Evolutionary conservation across 2,797 vertebrate genomes (phyloP), one percentile per base, ranked within the genome.

Genomic region (Helostoma temminkii): DNA sequence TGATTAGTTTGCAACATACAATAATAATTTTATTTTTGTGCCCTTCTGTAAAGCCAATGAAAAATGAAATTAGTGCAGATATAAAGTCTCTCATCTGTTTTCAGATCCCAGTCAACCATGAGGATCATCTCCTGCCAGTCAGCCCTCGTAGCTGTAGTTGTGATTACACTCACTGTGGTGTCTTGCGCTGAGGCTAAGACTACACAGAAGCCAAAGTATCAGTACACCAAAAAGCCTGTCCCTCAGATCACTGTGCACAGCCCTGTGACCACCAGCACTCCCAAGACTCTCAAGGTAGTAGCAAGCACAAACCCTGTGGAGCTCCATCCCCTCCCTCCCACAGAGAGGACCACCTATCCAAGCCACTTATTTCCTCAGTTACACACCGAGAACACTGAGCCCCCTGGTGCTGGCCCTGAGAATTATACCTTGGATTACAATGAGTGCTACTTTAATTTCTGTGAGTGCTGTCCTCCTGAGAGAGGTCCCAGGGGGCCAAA

Each of bases 391-490:
- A 85, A 63, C 48, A 92, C 90, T 0, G 81, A 83, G 43, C 41
- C 91, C 26, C 85, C 94, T 24, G 90, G 85, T 83, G 84, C 30
- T 6, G 83, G 89, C 2, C 83, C 81, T 6, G 96, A 96, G 56
- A 98, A 97, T 75, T 95, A 96, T 91, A 97, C 96, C 0, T 83
- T 97, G 3, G 96, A 98, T 81, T 88, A 95, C 0, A 94, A 92
- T 0, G 96, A 97, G 79, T 97, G 96, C 85, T 96, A 97, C 91
- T 95, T 96, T 85, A 98, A 99, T 83, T 96, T 98, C 88, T 99
- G 98, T 47, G 96, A 96, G 53, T 99, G 98, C 86, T 99, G 97
- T 80, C 93, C 94, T 0, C 91, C 95, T 4, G 74, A 91, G 15
- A 66, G 56, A 25, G 96, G 96, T 0, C 94, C 93, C 45, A 93